Evolutionary conservation across 2,888 invertebrate genomes (phyloP).

Genomic region (Fragum whitleyi): DNA sequence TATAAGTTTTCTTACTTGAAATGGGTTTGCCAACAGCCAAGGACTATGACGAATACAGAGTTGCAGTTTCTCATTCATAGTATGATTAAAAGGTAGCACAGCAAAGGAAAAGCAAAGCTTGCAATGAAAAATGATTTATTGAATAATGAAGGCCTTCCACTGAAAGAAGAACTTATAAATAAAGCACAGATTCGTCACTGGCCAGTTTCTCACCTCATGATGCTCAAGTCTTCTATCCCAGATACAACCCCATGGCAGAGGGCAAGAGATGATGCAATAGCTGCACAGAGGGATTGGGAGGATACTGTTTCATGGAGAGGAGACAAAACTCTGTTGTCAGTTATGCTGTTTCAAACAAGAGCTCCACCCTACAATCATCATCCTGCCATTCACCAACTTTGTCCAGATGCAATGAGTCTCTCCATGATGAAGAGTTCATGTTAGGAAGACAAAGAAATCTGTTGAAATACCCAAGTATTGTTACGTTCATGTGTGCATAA

Average conservation of each 20-base stretch:
- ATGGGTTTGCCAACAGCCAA: too few relatives aligned
- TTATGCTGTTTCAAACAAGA: constrained; percentile 2
- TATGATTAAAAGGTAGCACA: too few relatives aligned
- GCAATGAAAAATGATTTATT: neutral
- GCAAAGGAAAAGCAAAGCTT: too few relatives aligned
- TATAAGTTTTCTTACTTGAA: neutral
- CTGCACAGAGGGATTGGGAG: too few relatives aligned
- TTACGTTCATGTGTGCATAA: neutral
- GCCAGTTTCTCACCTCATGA: neutral
- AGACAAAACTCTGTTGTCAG: neutral
- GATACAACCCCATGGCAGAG: constrained; percentile 3
- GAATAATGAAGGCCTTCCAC: neutral
- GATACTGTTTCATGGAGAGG: too few relatives aligned
- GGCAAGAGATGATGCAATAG: constrained; percentile 6
- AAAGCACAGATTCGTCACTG: neutral
- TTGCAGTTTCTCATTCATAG: too few relatives aligned
- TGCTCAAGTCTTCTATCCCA: neutral
- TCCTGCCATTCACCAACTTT: too few relatives aligned
- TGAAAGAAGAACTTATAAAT: neutral
- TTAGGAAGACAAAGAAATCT: neutral
- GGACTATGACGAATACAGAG: too few relatives aligned
- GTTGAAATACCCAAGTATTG: neutral
- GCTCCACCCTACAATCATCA: neutral
- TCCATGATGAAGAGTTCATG: neutral
- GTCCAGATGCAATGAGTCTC: neutral